These are phyloP conservation scores for Tipula unca DNA, from an alignment of 2,888 invertebrate genomes.

Conservation along the genomic window DNA sequence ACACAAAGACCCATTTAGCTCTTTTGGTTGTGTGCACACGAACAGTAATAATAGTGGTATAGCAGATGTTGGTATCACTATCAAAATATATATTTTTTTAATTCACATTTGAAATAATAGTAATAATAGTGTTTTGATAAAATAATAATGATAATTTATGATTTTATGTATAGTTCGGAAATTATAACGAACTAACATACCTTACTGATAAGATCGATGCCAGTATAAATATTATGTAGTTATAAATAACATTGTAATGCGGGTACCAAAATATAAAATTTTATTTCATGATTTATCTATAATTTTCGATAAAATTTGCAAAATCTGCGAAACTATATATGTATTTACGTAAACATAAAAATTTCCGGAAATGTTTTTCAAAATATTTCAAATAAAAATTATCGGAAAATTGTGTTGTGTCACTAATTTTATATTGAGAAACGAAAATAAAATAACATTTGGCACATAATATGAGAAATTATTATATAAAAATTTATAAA, in stretches of 20 bases:
- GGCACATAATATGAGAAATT: neutral
- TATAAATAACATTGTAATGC: neutral
- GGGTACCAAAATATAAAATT: neutral
- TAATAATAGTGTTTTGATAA: too few relatives aligned
- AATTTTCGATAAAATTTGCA: neutral
- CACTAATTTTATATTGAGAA: neutral
- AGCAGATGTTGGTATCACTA: neutral
- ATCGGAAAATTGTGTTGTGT: neutral
- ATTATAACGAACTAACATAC: neutral
- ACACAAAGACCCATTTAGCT: neutral
- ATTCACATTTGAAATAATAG: neutral
- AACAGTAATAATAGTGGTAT: neutral
- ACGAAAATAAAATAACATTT: neutral
- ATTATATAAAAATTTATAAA: neutral
- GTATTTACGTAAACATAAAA: neutral
- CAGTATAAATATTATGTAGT: neutral
- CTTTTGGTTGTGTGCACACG: neutral
- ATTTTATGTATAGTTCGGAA: neutral
- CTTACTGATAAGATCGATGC: neutral
- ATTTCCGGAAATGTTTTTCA: neutral
- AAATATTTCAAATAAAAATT: neutral
- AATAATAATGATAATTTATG: neutral
- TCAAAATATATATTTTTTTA: too few relatives aligned
- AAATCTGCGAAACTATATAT: neutral
- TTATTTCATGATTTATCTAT: neutral